Base-by-base conservation (phyloP, 2,888 invertebrate genomes). In the Callyntrura sp. region DNA sequence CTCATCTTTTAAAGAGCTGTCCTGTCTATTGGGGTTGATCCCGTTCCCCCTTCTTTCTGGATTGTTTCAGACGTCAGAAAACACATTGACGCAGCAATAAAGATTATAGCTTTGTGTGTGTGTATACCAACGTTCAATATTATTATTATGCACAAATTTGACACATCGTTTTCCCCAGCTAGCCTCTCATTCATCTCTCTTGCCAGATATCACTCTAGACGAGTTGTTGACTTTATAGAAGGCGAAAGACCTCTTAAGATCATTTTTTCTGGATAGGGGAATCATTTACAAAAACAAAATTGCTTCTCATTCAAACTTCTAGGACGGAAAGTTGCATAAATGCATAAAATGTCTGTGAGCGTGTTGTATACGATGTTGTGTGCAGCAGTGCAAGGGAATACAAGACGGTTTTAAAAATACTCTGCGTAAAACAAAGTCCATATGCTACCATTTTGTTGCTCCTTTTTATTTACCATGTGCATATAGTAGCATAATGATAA, bases 391-490 rank as follows among this genome's bases (percentile, higher is more conserved):
- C 35, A 35, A n/a, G 28, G 65, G 12, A 60, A 60, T 65, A 0
- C 25, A 1, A 6, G 25, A 62, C 2, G n/a, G n/a, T 57, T n/a
- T 57, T 6, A 23, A 25, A 9, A 11, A 17, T 17, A n/a, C 6
- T 35, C 43, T 17, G 20, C 35, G 6, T 9, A 51, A 23, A 51
- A 76, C n/a, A 78, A 9, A 17, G 25, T 20, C 78, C 78, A 78
- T 78, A 78, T 78, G 78, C 23, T 55, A 78, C 78, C 68, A 43
- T 6, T n/a, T 43, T 68, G 51, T 35, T 65, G 1, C 28, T 8
- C n/a, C n/a, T n/a, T n/a, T n/a, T n/a, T 60, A 20, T 23, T 60
- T 2, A 51, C 51, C n/a, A 65, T 8, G 12, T 28, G 14, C 65
- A 43, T 68, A 0, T 43, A 3, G 4, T 51, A 51, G 9, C 9